These are phyloP conservation scores for Daktulosphaira vitifoliae DNA, from an alignment of 1,140 invertebrate genomes.

Conservation along the genomic window DNA sequence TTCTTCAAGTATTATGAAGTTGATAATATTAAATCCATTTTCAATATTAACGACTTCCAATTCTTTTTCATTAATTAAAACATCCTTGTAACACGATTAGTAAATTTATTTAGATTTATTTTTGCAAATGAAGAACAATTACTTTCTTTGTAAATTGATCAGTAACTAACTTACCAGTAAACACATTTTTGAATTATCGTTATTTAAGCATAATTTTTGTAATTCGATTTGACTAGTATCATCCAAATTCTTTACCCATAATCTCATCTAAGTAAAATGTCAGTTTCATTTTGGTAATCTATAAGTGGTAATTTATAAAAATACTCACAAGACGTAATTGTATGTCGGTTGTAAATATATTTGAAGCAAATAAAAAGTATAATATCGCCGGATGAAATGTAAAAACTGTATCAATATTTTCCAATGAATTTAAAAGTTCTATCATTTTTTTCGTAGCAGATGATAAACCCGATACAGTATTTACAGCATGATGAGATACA, in stretches of 20 bases:
- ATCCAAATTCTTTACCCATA: slow-evolving; percentile 17
- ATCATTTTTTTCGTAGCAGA: slow-evolving; percentile 12
- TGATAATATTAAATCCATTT: neutral
- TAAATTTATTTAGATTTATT: neutral
- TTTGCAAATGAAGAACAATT: neutral
- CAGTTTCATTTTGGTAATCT: too few relatives aligned
- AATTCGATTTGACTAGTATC: neutral
- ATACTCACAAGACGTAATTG: slow-evolving; percentile 2
- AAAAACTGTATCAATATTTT: slow-evolving; percentile 2
- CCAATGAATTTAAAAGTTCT: neutral
- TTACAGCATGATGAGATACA: slow-evolving; percentile 14
- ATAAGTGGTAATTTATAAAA: too few relatives aligned
- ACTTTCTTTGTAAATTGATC: neutral
- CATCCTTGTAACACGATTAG: neutral
- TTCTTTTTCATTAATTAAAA: neutral
- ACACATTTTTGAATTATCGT: slow-evolving; percentile 3
- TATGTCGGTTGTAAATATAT: slow-evolving; percentile 3
- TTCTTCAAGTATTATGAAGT: neutral
- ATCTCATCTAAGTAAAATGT: slow-evolving; percentile 6
- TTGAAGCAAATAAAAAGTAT: slow-evolving; percentile 19
- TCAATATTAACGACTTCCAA: neutral
- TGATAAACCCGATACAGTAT: neutral
- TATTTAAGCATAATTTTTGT: slow-evolving; percentile 21
- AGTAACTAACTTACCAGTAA: slow-evolving; percentile 5
- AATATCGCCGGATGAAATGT: slow-evolving; percentile 11